Conservation (phyloP, 2,113 vertebrate genomes). For the Ceyx melanurus region DNA sequence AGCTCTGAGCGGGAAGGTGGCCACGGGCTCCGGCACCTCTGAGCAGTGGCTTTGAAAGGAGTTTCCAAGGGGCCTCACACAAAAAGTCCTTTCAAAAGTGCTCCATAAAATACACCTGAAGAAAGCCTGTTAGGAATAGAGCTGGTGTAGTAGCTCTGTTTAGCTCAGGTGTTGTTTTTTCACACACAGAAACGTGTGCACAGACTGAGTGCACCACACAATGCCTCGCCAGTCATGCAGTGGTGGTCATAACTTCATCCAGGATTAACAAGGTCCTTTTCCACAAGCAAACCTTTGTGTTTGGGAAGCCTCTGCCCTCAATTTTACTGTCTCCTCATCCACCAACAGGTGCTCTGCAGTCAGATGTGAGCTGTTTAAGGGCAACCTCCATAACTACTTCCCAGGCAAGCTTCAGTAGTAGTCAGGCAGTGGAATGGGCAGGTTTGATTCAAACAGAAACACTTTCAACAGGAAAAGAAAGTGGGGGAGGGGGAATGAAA, state of each 20-base stretch:
- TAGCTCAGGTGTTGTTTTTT: conserved; percentile 59
- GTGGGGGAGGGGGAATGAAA: neutral
- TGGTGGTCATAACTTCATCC: conserved; percentile 42
- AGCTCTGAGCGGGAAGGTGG: neutral
- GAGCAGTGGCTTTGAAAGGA: neutral
- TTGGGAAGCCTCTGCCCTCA: conserved; percentile 53
- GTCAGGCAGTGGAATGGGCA: conserved; percentile 3
- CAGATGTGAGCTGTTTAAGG: conserved; percentile 31
- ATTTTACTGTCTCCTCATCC: conserved; percentile 63
- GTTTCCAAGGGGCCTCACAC: conserved; percentile 36
- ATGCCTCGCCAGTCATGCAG: conserved; percentile 38
- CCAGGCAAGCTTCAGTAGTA: conserved; percentile 1
- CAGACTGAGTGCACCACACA: conserved; percentile 15
- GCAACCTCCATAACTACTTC: conserved; percentile 47
- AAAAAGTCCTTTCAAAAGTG: conserved; percentile 44
- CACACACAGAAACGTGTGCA: conserved; percentile 47
- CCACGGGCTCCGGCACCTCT: neutral
- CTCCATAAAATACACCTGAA: conserved; percentile 52
- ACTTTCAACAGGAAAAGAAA: conserved; percentile 28
- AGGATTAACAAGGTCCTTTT: conserved; percentile 65
- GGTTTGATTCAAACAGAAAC: conserved; percentile 51
- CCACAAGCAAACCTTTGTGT: conserved; percentile 62
- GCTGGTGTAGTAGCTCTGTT: neutral
- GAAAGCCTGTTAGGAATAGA: conserved; percentile 17
- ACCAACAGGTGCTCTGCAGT: conserved; percentile 58